A percentile compares a stretch with the other conserved stretches of the same genome.
These are phyloP conservation scores for Cyclophora punctaria DNA, from an alignment of 2,888 invertebrate genomes.

Conservation along the genomic window DNA sequence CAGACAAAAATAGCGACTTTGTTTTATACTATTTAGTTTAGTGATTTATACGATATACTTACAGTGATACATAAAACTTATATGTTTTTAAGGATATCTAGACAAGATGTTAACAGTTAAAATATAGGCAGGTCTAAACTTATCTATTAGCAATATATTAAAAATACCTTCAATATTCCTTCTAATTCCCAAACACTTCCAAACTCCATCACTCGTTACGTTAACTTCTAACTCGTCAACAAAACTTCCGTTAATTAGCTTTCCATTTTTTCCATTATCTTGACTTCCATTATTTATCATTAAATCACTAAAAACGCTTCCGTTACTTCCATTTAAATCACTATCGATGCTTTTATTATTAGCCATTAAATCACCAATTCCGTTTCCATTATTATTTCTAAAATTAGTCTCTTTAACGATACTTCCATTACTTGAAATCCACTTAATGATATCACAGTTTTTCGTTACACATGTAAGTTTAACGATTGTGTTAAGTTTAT, in stretches of 20 bases:
- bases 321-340: constrained; percentile 39
- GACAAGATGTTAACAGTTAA: no score
- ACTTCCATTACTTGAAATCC: constrained; percentile 34
- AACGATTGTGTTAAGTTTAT: constrained; percentile 24
- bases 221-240: constrained; percentile 39
- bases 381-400: constrained; percentile 20
- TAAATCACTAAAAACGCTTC: constrained; percentile 15
- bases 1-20: no score
- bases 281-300: constrained; percentile 21
- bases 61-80: no score
- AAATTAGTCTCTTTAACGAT: constrained; percentile 18
- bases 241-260: not conserved
- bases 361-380: no score
- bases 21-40: no score
- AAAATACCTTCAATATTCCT: constrained; percentile 34
- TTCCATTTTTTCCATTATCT: no score
- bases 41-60: no score
- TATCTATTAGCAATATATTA: not conserved
- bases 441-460: constrained; percentile 35
- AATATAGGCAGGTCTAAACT: no score
- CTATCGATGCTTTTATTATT: no score
- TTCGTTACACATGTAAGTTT: constrained; percentile 47
- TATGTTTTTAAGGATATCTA: no score
- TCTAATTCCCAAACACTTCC: constrained; percentile 44
- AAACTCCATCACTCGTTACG: constrained; percentile 38